These are phyloP conservation scores for Penaeus japonicus DNA, from an alignment of 1,140 invertebrate genomes.

Conservation along the genomic window DNA sequence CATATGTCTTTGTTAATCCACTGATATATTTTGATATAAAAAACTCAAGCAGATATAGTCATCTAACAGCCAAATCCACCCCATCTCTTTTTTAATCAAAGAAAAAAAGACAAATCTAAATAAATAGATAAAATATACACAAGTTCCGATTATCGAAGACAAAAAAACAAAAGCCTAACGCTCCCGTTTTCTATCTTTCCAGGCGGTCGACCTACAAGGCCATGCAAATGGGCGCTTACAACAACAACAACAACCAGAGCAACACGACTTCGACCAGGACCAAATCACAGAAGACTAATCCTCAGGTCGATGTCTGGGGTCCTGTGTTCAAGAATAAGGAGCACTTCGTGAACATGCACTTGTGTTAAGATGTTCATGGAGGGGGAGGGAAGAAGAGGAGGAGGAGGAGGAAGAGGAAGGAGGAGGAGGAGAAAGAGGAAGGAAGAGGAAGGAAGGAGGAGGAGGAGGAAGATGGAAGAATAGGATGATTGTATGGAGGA, in stretches of 20 bases:
- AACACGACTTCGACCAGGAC: background rate
- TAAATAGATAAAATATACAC: too few relatives aligned
- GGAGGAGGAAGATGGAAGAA: too few relatives aligned
- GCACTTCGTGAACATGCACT: background rate
- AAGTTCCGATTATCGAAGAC: too few relatives aligned
- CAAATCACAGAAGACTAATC: background rate
- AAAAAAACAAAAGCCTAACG: too few relatives aligned
- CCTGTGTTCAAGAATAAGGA: background rate
- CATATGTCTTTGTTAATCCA: background rate
- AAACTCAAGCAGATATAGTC: background rate
- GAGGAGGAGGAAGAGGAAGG: background rate
- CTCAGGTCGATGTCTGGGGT: background rate
- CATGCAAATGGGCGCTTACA: slow-evolving; percentile 10
- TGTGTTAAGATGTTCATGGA: background rate
- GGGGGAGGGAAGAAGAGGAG: background rate
- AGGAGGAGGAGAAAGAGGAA: too few relatives aligned
- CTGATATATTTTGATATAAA: too few relatives aligned
- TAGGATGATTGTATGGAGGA: too few relatives aligned
- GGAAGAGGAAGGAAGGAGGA: too few relatives aligned
- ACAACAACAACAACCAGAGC: background rate
- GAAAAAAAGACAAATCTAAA: too few relatives aligned
- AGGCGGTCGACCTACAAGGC: slow-evolving; percentile 11
- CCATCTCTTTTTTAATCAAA: background rate
- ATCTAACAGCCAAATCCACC: background rate
- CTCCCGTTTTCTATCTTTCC: too few relatives aligned